Conservation (phyloP, 1,140 invertebrate species). For the Drosophila sproati region DNA sequence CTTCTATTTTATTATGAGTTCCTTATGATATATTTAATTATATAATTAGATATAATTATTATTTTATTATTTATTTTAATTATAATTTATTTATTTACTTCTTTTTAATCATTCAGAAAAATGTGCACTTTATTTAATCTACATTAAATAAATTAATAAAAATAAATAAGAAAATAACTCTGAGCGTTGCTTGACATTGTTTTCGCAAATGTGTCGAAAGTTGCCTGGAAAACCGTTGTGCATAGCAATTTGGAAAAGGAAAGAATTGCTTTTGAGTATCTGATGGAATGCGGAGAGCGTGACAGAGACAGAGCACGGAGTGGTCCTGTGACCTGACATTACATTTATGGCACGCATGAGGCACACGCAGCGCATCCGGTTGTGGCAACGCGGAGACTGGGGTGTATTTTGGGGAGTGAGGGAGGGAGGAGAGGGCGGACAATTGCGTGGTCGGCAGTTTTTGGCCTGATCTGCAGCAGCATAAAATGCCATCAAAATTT, state of each 20-base stretch:
- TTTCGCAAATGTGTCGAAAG: not conserved
- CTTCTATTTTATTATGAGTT: too few relatives aligned
- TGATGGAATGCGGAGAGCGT: not conserved
- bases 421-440: not conserved
- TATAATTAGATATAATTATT: too few relatives aligned
- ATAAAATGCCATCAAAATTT: constrained; percentile 73
- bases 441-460: constrained; percentile 45
- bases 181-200: too few relatives aligned
- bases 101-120: not conserved
- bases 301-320: constrained; percentile 1
- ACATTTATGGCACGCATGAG: constrained; percentile 68
- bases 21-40: too few relatives aligned
- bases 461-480: constrained; percentile 64
- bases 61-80: too few relatives aligned
- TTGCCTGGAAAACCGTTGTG: not conserved
- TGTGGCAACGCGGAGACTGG: not conserved
- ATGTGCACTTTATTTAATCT: too few relatives aligned
- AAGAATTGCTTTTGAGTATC: not conserved
- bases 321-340: constrained; percentile 31
- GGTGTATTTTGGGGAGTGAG: too few relatives aligned
- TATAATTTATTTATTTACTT: too few relatives aligned
- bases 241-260: not conserved
- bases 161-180: too few relatives aligned
- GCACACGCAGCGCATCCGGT: not conserved
- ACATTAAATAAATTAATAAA: not conserved